Percentiles rank a stretch among this genome's conserved stretches.
Conservation (phyloP, 2,113 vertebrate species). For the Triplophysa tibetana region DNA sequence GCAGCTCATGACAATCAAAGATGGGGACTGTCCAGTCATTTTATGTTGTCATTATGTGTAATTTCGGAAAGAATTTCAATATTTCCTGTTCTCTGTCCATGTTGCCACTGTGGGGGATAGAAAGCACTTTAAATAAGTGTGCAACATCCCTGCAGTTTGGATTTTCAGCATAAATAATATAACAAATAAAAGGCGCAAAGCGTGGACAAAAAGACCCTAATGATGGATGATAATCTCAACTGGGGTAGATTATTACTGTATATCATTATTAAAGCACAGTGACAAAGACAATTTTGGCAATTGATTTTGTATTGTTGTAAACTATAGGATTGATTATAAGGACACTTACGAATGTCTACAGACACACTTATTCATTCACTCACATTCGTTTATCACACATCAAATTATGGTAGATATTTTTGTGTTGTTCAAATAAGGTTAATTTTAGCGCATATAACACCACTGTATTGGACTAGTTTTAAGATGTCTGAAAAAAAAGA, state of each 20-base stretch:
- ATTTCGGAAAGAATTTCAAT: slow-evolving; percentile 57
- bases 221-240: too few relatives aligned
- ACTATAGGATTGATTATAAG: too few relatives aligned
- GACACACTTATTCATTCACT: too few relatives aligned
- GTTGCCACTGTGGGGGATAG: neutral
- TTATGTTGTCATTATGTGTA: slow-evolving; percentile 29
- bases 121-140: neutral
- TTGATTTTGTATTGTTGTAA: too few relatives aligned
- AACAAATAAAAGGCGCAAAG: neutral
- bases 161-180: neutral
- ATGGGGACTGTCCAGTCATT: neutral
- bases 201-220: neutral
- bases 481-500: neutral
- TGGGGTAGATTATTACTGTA: neutral
- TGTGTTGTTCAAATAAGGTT: too few relatives aligned
- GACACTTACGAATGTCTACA: too few relatives aligned
- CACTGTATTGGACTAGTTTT: neutral
- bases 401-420: too few relatives aligned
- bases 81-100: slow-evolving; percentile 43
- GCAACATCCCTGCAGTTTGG: neutral
- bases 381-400: too few relatives aligned
- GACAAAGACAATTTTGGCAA: too few relatives aligned
- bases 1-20: neutral
- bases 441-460: neutral
- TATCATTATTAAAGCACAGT: neutral